Percentiles rank a stretch among this genome's conserved stretches.
phyloP scores from a whole-genome alignment of 2,113 vertebrate genomes.

The Ptychochromis oligacanthus region DNA sequence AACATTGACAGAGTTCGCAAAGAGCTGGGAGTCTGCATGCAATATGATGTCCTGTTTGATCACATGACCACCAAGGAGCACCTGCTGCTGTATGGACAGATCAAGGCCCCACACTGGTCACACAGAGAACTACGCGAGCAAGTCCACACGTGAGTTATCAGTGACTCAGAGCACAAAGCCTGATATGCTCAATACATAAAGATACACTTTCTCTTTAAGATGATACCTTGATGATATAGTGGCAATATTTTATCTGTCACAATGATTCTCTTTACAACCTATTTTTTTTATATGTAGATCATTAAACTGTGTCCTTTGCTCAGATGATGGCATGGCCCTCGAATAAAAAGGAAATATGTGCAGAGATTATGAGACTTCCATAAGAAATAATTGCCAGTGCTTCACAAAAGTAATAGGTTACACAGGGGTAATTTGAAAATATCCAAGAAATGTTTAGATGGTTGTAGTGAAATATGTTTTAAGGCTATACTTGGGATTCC shows the following conservation, averaged over 20 bases:
- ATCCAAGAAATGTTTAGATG: background rate
- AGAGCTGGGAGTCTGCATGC: constrained; percentile 95
- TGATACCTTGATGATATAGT: constrained; percentile 3
- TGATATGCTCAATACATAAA: background rate
- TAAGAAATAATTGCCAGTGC: background rate
- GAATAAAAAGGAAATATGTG: constrained; percentile 31
- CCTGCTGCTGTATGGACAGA: constrained; percentile 90
- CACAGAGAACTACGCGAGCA: constrained; percentile 84
- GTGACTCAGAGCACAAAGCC: background rate
- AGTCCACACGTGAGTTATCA: constrained; percentile 85
- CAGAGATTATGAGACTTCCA: constrained; percentile 12
- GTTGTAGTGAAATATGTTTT: constrained; percentile 6
- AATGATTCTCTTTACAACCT: constrained; percentile 8
- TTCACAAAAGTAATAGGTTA: constrained; percentile 17
- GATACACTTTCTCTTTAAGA: background rate
- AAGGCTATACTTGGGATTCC: constrained; percentile 10
- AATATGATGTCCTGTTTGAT: constrained; percentile 93
- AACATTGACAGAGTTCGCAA: constrained; percentile 84
- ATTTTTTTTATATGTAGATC: constrained; percentile 5
- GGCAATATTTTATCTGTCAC: background rate
- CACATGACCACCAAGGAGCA: constrained; percentile 95
- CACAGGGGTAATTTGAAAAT: constrained; percentile 22
- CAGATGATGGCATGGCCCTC: background rate
- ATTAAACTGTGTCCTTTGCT: background rate
- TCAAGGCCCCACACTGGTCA: constrained; percentile 92